Evolutionary conservation across 2,797 vertebrate species (phyloP).

Genomic region (Atherinosoma microstoma): DNA sequence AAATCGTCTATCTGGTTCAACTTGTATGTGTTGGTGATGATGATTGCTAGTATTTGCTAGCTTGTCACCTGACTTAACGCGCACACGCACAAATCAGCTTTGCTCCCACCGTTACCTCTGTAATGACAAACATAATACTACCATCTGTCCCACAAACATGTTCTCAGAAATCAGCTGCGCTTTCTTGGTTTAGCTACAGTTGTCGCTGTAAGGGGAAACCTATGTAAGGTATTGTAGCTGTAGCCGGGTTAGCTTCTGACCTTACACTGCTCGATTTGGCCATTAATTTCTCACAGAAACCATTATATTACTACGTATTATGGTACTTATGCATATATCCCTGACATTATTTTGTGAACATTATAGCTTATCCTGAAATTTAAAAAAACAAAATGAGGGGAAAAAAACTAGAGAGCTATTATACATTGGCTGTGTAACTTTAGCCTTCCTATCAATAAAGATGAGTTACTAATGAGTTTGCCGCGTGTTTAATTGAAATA

Average conservation of each 20-base stretch:
- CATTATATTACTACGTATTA: background rate
- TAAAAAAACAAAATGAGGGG: background rate
- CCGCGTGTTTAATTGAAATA: background rate
- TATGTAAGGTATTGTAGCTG: background rate
- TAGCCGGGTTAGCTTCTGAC: conserved; percentile 18
- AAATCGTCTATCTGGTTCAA: background rate
- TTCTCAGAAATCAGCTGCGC: background rate
- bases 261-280: conserved; percentile 1
- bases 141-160: conserved; percentile 17
- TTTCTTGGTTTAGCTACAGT: background rate
- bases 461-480: background rate
- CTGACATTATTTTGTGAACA: background rate
- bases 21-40: conserved; percentile 2
- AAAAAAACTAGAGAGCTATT: too few species aligned
- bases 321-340: background rate
- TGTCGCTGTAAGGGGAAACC: background rate
- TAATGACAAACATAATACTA: conserved; percentile 4
- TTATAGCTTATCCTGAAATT: background rate
- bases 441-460: background rate
- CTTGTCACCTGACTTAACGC: conserved; percentile 57
- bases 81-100: conserved; percentile 64
- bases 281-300: conserved; percentile 20
- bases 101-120: conserved; percentile 9
- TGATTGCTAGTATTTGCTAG: conserved; percentile 51
- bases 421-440: background rate